Percentiles rank a stretch among this genome's conserved stretches.
phyloP scores from a whole-genome alignment of 2,888 invertebrate genomes.

The Erebia aethiops region DNA sequence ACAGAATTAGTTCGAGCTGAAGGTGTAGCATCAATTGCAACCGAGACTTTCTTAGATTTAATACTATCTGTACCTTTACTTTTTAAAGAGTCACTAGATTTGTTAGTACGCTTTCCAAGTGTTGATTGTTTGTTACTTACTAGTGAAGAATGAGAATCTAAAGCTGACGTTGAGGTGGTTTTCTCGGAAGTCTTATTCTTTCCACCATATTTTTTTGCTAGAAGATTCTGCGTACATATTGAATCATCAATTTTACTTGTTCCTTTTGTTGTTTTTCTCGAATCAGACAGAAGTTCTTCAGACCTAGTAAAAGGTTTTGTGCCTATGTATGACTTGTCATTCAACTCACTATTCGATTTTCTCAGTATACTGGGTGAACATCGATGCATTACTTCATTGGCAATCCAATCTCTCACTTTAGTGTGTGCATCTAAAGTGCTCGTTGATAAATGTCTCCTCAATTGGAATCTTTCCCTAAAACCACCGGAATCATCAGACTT shows the following conservation, averaged over 20 bases:
- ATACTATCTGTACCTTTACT: constrained; percentile 69
- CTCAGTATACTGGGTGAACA: constrained; percentile 86
- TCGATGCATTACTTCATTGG: constrained; percentile 89
- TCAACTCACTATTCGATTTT: constrained; percentile 72
- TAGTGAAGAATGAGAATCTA: constrained; percentile 73
- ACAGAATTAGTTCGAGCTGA: constrained; percentile 88
- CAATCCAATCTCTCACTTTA: constrained; percentile 94
- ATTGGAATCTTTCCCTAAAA: constrained; percentile 84
- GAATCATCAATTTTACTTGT: constrained; percentile 49
- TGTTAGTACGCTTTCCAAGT: constrained; percentile 56
- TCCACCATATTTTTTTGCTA: constrained; percentile 54
- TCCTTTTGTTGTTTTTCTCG: constrained; percentile 56
- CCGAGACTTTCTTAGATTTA: constrained; percentile 87
- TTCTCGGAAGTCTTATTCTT: constrained; percentile 73
- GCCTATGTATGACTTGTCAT: constrained; percentile 56
- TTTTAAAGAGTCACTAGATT: constrained; percentile 75
- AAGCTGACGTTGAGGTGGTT: constrained; percentile 74
- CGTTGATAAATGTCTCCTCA: constrained; percentile 88
- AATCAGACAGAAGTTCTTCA: constrained; percentile 71
- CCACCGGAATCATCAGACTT: constrained; percentile 82
- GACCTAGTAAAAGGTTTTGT: constrained; percentile 72
- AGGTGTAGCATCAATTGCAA: constrained; percentile 91
- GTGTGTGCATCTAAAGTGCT: constrained; percentile 93
- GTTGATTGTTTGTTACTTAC: constrained; percentile 64
- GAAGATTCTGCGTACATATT: constrained; percentile 49